phyloP scores from a whole-genome alignment of 2,888 invertebrate genomes.

The Xanthia togata region DNA sequence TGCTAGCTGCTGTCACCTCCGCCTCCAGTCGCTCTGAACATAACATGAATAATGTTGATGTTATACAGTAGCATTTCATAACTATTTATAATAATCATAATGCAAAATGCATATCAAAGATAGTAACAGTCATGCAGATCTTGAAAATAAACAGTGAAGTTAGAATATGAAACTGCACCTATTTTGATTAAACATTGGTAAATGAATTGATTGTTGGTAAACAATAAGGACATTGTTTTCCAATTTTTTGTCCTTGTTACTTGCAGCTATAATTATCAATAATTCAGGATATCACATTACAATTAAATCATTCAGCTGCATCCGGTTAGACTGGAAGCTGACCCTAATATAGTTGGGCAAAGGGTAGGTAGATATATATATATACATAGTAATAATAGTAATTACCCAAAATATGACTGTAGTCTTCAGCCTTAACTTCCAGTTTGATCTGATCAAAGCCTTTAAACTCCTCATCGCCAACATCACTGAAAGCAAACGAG shows the following conservation, averaged over 20 bases:
- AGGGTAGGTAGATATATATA: too few species aligned
- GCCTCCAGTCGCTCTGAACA: slow-evolving; percentile 83
- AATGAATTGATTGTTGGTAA: neutral
- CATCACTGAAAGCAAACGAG: slow-evolving; percentile 82
- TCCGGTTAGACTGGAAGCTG: too few species aligned
- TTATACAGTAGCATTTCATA: neutral
- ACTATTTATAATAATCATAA: too few species aligned
- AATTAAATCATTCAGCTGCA: neutral
- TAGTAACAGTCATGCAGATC: neutral
- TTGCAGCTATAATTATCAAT: neutral
- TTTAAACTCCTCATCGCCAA: slow-evolving; percentile 79
- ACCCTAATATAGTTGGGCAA: too few species aligned
- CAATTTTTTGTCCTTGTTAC: neutral
- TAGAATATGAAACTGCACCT: neutral
- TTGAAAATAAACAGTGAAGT: neutral
- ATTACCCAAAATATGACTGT: slow-evolving; percentile 79
- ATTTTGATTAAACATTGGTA: neutral
- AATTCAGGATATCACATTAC: neutral
- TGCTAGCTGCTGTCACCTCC: slow-evolving; percentile 80
- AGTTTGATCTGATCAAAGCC: slow-evolving; percentile 79
- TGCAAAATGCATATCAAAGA: too few species aligned
- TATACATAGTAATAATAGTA: neutral
- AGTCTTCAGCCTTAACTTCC: slow-evolving; percentile 73
- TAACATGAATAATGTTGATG: neutral
- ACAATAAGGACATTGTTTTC: neutral